Evolutionary conservation across 2,888 invertebrate genomes (phyloP).

Genomic region (Cantharis rufa): DNA sequence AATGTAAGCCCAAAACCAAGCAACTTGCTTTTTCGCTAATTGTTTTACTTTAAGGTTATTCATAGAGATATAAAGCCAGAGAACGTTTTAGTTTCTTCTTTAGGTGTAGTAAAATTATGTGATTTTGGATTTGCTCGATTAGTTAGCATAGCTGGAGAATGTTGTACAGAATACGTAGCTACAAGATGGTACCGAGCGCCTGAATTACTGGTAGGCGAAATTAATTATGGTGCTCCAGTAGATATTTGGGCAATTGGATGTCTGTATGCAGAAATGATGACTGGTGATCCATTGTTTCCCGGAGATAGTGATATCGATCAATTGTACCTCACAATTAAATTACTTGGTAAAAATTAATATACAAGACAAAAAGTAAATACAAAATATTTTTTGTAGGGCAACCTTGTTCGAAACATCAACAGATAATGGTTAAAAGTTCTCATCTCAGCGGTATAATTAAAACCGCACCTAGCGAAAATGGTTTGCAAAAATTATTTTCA

Average conservation of each 20-base stretch:
- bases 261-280: conserved; percentile 82
- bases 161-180: conserved; percentile 88
- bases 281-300: conserved; percentile 84
- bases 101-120: conserved; percentile 85
- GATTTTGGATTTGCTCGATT: conserved; percentile 87
- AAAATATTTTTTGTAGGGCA: conserved; percentile 48
- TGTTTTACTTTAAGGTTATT: conserved; percentile 65
- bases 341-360: conserved; percentile 63
- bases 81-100: conserved; percentile 80
- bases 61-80: conserved; percentile 90
- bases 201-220: conserved; percentile 82
- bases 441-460: conserved; percentile 55
- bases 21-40: background rate
- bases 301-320: conserved; percentile 91
- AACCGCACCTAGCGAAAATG: conserved; percentile 41
- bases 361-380: background rate
- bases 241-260: conserved; percentile 91
- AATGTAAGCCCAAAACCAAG: conserved; percentile 62
- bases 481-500: conserved; percentile 53
- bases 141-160: conserved; percentile 72
- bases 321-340: conserved; percentile 77
- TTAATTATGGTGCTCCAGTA: conserved; percentile 72
- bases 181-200: conserved; percentile 90
- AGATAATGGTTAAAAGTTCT: conserved; percentile 55
- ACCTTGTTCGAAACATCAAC: conserved; percentile 56